A percentile compares a stretch with the other conserved stretches of the same genome.
phyloP scores from a whole-genome alignment of 2,797 vertebrate species.

The Sebastes aleutianus region DNA sequence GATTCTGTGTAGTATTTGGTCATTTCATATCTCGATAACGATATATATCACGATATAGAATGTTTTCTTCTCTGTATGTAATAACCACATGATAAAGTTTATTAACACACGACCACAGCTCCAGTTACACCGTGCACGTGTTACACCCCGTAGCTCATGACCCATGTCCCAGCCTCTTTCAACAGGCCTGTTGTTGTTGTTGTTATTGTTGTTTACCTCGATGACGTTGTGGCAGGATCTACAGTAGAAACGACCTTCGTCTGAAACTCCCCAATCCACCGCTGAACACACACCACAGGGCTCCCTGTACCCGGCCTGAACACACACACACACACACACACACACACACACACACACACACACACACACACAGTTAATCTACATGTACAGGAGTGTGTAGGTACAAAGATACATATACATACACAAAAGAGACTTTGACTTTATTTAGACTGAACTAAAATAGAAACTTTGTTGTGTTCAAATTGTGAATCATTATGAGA shows the following conservation, averaged over 20 bases:
- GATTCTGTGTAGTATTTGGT: not conserved
- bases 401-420: not conserved
- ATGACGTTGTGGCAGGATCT: slow-evolving; percentile 92
- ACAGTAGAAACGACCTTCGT: slow-evolving; percentile 90
- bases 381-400: too few relatives aligned
- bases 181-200: not conserved
- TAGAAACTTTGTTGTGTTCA: too few relatives aligned
- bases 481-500: too few relatives aligned
- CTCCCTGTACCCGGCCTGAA: slow-evolving; percentile 83
- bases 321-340: not conserved
- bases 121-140: too few relatives aligned
- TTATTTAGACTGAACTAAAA: too few relatives aligned
- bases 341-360: not conserved
- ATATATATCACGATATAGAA: too few relatives aligned
- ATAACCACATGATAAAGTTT: too few relatives aligned
- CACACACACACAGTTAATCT: not conserved
- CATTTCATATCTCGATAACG: too few relatives aligned
- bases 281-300: slow-evolving; percentile 85
- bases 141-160: too few relatives aligned
- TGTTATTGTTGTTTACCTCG: slow-evolving; percentile 82
- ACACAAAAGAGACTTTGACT: not conserved
- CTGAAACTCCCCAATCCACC: slow-evolving; percentile 90
- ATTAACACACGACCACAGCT: too few relatives aligned
- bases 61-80: too few relatives aligned
- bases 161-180: too few relatives aligned